These are phyloP conservation scores for Digitonthophagus gazella DNA, from an alignment of 2,888 invertebrate species.

Conservation along the genomic window DNA sequence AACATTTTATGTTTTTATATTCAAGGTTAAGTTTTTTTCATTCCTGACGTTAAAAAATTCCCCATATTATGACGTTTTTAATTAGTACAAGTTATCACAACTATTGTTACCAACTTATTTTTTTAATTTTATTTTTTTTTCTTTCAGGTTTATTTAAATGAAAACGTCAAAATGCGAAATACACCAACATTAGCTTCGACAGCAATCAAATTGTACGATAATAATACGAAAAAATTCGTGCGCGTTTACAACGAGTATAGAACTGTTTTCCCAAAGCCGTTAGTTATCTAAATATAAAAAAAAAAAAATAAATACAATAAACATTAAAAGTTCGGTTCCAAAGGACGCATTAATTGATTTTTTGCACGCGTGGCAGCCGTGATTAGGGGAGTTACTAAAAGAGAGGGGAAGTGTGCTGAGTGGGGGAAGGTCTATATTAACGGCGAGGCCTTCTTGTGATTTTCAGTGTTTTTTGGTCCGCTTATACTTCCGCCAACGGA, in stretches of 20 bases:
- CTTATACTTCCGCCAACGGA: no score
- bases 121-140: no score
- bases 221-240: neutral
- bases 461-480: neutral
- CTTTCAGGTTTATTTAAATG: neutral
- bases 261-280: neutral
- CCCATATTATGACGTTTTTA: no score
- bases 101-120: no score
- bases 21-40: no score
- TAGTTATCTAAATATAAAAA: neutral
- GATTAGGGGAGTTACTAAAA: no score
- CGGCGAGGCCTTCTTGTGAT: neutral
- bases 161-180: neutral
- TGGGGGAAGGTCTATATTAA: neutral
- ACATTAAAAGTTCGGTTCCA: neutral
- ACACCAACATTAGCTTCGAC: neutral
- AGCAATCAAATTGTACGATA: neutral
- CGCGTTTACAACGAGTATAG: neutral
- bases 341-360: neutral
- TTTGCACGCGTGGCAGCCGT: neutral
- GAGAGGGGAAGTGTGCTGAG: neutral
- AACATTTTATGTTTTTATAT: no score
- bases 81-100: no score
- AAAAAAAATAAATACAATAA: neutral
- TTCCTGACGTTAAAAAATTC: no score